Evolutionary conservation across 1,140 invertebrate species (phyloP), one percentile per base, ranked within the genome.

Genomic region (Dysdera silvatica): DNA sequence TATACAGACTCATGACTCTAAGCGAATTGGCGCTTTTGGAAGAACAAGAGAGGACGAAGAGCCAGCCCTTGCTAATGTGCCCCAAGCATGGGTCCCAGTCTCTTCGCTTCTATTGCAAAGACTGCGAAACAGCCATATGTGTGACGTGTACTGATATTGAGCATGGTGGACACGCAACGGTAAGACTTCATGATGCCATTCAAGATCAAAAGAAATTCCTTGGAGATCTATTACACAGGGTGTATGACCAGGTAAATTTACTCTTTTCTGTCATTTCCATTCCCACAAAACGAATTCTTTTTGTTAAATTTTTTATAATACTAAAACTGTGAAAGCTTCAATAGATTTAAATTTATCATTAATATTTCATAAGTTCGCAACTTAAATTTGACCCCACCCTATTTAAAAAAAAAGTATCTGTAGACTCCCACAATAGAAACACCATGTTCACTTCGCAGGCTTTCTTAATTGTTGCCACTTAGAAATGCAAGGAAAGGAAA

Each of bases 81-180:
- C 72, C 73, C 2, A 75, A 71, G 37, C 74, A 76, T 64, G 70
- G 68, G 18, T 29, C 41, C 4, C 70, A 79, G 61, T 74, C 76
- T 2, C 69, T 81, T 40, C 68, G 77, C 51, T 80, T 79, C 69
- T 82, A 79, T 70, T 82, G 80, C 69, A 68, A 73, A 7, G 75
- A 78, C 48, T 82, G 80, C 70, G 80, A 82, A 68, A 81, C 80
- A 0, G 79, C 79, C 1, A 75, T 81, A 29, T 82, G 80, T 65
- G 74, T 74, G 49, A 75, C 75, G 52, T 82, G 80, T 65, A 80
- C 80, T 0, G 76, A 77, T 58, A 76, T 79, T 10, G 79, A 80
- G 61, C 80, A 81, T 67, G 73, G 75, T 32, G 72, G 76, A 6
- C 80, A 81, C 68, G 69, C 70, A 45, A 79, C 74, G 6, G 68